Evolutionary conservation across 2,113 vertebrate species (phyloP).

Genomic region (Tichodroma muraria): DNA sequence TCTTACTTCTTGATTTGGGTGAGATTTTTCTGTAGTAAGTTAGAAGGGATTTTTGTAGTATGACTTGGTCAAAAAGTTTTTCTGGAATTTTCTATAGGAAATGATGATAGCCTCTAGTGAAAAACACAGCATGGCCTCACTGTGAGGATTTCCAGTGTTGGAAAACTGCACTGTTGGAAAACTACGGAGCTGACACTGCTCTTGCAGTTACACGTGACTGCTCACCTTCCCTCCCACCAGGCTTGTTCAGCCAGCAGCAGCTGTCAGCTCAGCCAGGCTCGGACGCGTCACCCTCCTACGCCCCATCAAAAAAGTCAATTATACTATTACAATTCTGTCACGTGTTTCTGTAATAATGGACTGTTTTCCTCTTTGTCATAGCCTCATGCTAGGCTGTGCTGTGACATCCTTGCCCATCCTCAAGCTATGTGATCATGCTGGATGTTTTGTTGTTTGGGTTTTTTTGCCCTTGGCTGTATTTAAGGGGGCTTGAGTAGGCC

Average conservation of each 20-base stretch:
- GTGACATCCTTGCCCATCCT: not conserved
- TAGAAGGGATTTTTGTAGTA: not conserved
- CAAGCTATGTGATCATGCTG: not conserved
- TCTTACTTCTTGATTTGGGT: not conserved
- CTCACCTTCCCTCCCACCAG: not conserved
- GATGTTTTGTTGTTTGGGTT: not conserved
- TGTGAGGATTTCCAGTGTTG: not conserved
- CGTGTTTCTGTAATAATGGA: not conserved
- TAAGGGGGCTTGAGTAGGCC: not conserved
- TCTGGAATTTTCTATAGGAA: not conserved
- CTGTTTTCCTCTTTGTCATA: not conserved
- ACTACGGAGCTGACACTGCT: rapidly evolving
- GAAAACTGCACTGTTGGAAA: not conserved
- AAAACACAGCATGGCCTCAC: rapidly evolving
- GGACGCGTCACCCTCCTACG: not conserved
- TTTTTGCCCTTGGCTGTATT: not conserved
- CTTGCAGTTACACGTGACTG: rapidly evolving
- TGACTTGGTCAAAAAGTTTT: not conserved
- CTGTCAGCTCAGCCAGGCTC: not conserved
- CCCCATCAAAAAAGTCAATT: not conserved
- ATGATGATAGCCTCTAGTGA: not conserved
- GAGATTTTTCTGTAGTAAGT: not conserved
- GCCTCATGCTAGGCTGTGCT: not conserved
- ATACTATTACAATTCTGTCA: not conserved
- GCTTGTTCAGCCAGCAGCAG: not conserved